phyloP scores from a whole-genome alignment of 2,888 invertebrate species.

The Sinodicranocentrus sp. region DNA sequence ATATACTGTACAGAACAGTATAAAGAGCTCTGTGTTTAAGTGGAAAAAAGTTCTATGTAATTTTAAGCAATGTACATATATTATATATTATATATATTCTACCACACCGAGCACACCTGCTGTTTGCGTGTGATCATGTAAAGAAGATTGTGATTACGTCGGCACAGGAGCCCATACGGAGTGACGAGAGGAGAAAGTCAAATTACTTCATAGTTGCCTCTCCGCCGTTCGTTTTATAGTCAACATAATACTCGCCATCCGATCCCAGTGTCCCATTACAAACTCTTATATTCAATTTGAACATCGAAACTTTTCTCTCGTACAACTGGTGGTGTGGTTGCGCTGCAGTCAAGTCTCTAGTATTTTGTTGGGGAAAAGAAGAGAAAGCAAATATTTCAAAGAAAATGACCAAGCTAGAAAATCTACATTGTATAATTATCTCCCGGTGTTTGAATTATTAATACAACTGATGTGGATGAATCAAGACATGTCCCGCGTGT shows the following conservation, averaged over 20 bases:
- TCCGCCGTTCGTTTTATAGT: neutral
- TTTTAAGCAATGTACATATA: slow-evolving; percentile 16
- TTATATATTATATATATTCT: slow-evolving; percentile 8
- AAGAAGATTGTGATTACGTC: slow-evolving; percentile 6
- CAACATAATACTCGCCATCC: no score
- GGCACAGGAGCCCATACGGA: neutral
- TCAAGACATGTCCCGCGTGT: neutral
- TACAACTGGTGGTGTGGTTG: no score
- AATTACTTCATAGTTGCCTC: slow-evolving; percentile 18
- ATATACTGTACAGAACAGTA: neutral
- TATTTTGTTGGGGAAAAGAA: no score
- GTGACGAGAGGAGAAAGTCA: slow-evolving; percentile 7
- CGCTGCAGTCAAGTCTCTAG: no score
- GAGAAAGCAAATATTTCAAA: neutral
- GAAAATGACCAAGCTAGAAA: neutral
- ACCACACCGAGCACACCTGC: slow-evolving; percentile 36
- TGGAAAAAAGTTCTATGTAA: slow-evolving; percentile 31
- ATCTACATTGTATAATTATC: neutral
- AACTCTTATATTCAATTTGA: no score
- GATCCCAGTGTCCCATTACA: no score
- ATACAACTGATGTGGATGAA: neutral
- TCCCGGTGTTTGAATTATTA: slow-evolving; percentile 31
- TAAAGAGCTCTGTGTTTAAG: slow-evolving; percentile 17
- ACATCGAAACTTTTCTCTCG: no score
- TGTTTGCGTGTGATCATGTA: neutral